Conservation (phyloP, 2,888 invertebrate genomes). For the Ophion slaviceki region DNA sequence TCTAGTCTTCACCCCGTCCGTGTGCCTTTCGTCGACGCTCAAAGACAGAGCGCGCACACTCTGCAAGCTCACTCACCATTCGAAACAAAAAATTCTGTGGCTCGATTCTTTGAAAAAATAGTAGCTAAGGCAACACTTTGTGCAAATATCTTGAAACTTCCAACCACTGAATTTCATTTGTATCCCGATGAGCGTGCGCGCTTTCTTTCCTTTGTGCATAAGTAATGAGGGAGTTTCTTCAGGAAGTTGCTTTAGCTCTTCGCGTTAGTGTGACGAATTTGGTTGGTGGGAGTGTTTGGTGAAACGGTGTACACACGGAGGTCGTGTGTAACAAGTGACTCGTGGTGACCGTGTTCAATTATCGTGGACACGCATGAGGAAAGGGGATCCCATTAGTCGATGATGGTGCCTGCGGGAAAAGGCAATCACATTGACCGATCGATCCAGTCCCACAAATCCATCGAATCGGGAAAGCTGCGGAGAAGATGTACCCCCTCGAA, state of each 20-base stretch:
- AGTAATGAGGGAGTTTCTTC: constrained; percentile 21
- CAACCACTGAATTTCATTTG: constrained; percentile 25
- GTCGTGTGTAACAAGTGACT: background rate
- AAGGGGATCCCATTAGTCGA: background rate
- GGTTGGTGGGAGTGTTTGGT: background rate
- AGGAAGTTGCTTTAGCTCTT: background rate
- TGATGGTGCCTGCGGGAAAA: background rate
- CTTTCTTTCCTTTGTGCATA: constrained; percentile 13
- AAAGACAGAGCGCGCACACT: constrained; percentile 56
- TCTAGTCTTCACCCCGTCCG: constrained; percentile 44
- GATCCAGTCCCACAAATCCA: constrained; percentile 7
- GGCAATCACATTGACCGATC: background rate
- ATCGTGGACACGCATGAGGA: constrained; percentile 1
- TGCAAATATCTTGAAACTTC: constrained; percentile 32
- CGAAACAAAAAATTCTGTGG: constrained; percentile 51
- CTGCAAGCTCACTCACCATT: constrained; percentile 50
- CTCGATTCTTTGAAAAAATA: constrained; percentile 54
- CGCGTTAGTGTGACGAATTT: background rate
- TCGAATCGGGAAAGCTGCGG: constrained; percentile 2
- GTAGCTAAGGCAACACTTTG: constrained; percentile 52
- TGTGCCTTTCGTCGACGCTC: constrained; percentile 48
- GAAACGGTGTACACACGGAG: background rate
- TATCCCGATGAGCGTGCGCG: background rate
- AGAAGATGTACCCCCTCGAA: constrained; percentile 30
- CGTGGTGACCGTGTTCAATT: constrained; percentile 12